These are phyloP conservation scores for Perca fluviatilis DNA, from an alignment of 2,113 vertebrate species.

Conservation along the genomic window DNA sequence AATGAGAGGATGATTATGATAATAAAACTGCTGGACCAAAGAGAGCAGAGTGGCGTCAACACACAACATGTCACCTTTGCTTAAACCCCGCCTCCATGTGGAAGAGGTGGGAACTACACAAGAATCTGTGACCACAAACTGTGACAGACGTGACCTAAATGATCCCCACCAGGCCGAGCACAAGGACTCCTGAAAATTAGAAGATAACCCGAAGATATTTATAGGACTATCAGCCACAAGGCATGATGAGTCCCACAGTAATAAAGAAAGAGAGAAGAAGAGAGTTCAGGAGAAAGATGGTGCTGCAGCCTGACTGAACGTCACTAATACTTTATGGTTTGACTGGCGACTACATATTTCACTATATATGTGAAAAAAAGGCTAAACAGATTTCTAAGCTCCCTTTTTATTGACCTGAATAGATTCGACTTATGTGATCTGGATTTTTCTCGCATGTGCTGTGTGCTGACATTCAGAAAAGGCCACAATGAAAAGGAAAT, in stretches of 20 bases:
- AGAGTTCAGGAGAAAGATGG: not conserved
- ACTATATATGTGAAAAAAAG: not conserved
- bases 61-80: not conserved
- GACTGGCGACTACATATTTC: conserved; percentile 11
- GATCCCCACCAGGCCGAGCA: not conserved
- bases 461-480: not conserved
- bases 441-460: not conserved
- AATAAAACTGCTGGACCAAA: not conserved
- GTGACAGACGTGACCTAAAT: not conserved
- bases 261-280: not conserved
- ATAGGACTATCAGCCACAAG: not conserved
- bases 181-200: conserved; percentile 1
- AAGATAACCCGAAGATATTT: conserved; percentile 31
- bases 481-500: not conserved
- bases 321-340: conserved; percentile 4
- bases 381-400: not conserved
- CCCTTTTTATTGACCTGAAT: not conserved
- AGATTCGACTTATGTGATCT: not conserved
- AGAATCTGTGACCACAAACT: not conserved
- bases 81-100: conserved; percentile 39
- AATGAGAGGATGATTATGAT: not conserved
- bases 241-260: conserved; percentile 13
- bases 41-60: not conserved
- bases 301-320: not conserved
- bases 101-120: conserved; percentile 20